Evolutionary conservation across 2,113 vertebrate genomes (phyloP).

Genomic region (Oxygymnocypris stewartii): DNA sequence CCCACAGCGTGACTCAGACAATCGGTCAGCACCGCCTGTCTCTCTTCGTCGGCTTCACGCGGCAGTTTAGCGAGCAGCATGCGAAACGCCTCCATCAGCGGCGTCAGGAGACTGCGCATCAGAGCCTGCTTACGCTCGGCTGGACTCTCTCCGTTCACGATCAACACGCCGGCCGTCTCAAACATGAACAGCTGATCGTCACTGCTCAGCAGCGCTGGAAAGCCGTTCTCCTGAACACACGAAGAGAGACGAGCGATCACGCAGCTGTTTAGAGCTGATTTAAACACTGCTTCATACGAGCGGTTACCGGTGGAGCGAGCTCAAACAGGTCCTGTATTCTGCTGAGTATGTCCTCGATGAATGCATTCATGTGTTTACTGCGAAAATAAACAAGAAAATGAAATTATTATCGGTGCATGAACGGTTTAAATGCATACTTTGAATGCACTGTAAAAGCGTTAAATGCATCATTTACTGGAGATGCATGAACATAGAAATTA

Average conservation of each 20-base stretch:
- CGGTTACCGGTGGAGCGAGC: conserved; percentile 87
- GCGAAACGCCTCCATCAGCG: conserved; percentile 92
- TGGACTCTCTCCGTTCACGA: conserved; percentile 90
- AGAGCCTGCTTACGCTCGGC: conserved; percentile 89
- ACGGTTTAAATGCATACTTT: not conserved
- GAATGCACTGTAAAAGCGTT: not conserved
- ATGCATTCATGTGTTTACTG: conserved; percentile 95
- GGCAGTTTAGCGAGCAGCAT: conserved; percentile 87
- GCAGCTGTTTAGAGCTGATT: not conserved
- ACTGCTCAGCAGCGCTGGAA: conserved; percentile 86
- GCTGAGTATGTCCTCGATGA: conserved; percentile 93
- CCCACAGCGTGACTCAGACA: conserved; percentile 95
- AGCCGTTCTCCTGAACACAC: conserved; percentile 88
- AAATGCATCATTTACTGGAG: not conserved
- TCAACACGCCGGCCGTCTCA: conserved; percentile 92
- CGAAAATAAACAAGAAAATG: conserved; percentile 32
- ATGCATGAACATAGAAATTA: not conserved
- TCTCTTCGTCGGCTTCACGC: conserved; percentile 86
- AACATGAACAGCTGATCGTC: conserved; percentile 98
- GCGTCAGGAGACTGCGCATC: conserved; percentile 91
- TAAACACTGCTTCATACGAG: not conserved
- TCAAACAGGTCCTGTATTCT: conserved; percentile 95
- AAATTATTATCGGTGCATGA: not conserved
- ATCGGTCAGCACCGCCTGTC: conserved; percentile 86
- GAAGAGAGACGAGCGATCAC: not conserved